These are phyloP conservation scores for Troglohyphantes excavatus DNA, from an alignment of 2,888 invertebrate genomes.

Conservation along the genomic window DNA sequence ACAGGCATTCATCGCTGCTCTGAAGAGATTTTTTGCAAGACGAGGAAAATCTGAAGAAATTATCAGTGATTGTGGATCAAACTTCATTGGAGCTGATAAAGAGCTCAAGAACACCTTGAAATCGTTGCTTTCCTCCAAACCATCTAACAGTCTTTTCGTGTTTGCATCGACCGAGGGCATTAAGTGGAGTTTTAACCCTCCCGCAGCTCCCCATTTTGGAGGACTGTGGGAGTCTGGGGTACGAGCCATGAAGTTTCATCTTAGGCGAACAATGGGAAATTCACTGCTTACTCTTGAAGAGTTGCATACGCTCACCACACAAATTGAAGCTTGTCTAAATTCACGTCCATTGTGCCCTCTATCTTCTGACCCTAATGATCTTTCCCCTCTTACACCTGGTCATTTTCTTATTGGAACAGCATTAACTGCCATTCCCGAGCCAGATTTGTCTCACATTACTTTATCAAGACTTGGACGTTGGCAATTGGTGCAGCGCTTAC, in stretches of 20 bases:
- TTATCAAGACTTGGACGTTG: no score
- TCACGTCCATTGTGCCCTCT: no score
- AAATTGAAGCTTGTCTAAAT: no score
- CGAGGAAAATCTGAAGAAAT: conserved; percentile 7
- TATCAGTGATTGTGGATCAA: conserved; percentile 21
- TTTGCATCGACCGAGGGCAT: background rate
- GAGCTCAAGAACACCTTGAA: background rate
- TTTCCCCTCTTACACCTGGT: no score
- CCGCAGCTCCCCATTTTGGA: background rate
- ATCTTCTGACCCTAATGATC: no score
- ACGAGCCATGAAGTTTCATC: background rate
- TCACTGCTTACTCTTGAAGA: no score
- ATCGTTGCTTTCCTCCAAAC: background rate
- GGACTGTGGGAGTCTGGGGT: background rate
- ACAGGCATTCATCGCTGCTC: conserved; percentile 24
- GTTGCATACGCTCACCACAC: no score
- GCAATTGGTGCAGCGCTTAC: no score
- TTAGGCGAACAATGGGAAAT: background rate
- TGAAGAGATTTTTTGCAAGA: conserved; percentile 9
- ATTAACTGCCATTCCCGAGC: no score
- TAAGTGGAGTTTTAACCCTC: background rate
- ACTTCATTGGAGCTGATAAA: conserved; percentile 7
- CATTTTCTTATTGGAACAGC: no score
- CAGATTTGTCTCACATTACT: no score
- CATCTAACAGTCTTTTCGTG: no score